Evolutionary conservation across 2,797 vertebrate species (phyloP).

Genomic region (Semotilus atromaculatus): DNA sequence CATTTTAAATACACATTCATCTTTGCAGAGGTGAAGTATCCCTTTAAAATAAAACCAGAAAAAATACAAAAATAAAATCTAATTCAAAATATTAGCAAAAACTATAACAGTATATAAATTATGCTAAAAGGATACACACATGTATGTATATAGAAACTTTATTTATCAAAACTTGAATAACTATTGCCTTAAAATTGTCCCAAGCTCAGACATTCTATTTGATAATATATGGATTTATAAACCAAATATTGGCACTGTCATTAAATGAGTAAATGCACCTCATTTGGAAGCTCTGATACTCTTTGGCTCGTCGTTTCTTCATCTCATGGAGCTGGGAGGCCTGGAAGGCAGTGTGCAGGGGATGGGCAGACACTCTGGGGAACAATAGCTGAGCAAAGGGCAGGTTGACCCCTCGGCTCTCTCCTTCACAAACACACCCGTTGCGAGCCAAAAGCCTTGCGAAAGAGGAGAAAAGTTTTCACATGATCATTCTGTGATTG

Average conservation of each 20-base stretch:
- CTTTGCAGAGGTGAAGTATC: too few relatives aligned
- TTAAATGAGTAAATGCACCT: slow-evolving; percentile 68
- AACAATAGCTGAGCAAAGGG: slow-evolving; percentile 80
- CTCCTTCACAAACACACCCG: slow-evolving; percentile 79
- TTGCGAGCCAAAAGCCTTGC: slow-evolving; percentile 81
- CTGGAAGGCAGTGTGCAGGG: slow-evolving; percentile 74
- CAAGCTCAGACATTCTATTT: background rate
- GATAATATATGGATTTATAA: background rate
- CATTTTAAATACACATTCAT: too few relatives aligned
- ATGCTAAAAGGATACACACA: background rate
- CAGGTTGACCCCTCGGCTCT: slow-evolving; percentile 69
- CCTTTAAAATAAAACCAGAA: background rate
- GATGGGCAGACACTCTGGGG: slow-evolving; percentile 71
- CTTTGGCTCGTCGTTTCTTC: slow-evolving; percentile 76
- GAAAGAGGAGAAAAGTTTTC: slow-evolving; percentile 48
- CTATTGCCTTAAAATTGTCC: background rate
- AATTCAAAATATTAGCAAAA: background rate
- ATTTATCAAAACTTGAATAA: background rate
- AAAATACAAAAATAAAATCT: background rate
- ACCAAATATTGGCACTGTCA: background rate
- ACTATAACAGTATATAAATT: background rate
- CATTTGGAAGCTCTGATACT: slow-evolving; percentile 80
- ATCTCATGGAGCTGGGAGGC: slow-evolving; percentile 73
- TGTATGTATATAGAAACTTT: background rate
- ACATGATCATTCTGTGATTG: background rate